Evolutionary conservation across 2,888 invertebrate species (phyloP), one percentile per base, ranked within the genome.

Genomic region (Tridacna gigas): DNA sequence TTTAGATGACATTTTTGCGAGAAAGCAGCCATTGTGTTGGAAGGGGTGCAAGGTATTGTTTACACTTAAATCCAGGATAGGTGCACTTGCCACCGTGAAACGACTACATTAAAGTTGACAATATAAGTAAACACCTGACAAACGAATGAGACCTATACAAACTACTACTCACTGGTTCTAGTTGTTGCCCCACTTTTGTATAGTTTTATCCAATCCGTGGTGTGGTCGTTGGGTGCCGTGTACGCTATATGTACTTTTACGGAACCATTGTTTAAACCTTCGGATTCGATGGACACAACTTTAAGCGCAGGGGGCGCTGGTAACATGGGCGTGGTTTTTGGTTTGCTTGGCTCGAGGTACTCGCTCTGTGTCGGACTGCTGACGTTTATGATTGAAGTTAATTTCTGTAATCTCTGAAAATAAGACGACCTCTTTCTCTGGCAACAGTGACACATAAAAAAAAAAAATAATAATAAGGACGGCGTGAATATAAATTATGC

Each of bases 141-240:
- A 37, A 37, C 37, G 37, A 2, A 37, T 7, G 37, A 37, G 7
- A 2, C 37, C 37, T 4, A 4, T 37, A 37, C 37, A 37, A 56
- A 56, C 15, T 56, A 56, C 15, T 9, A 12, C 63, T 45, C 66
- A 86, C 86, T 78, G 75, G 83, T 83, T 77, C 86, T 77, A 65
- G 79, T 79, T 74, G 80, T 86, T 60, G 83, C 83, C 11, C 86
- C 86, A 77, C 83, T 83, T 45, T 69, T 77, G 26, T 82, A 45
- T 5, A 82, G 73, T n/a, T 77, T 77, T 37, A 86, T 73, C 86
- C 86, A 86, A 26, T 83, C 83, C 1, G 80, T 80, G 0, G 83
- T 86, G 63, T 83, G 83, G 48, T 82, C 83, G 28, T 77, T 66
- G 9, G 82, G 75, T 18, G 82, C 83, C 20, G 79, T 73, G 47